Conservation (phyloP, 2,888 invertebrate genomes). For the Leptopilina drosophilae region DNA sequence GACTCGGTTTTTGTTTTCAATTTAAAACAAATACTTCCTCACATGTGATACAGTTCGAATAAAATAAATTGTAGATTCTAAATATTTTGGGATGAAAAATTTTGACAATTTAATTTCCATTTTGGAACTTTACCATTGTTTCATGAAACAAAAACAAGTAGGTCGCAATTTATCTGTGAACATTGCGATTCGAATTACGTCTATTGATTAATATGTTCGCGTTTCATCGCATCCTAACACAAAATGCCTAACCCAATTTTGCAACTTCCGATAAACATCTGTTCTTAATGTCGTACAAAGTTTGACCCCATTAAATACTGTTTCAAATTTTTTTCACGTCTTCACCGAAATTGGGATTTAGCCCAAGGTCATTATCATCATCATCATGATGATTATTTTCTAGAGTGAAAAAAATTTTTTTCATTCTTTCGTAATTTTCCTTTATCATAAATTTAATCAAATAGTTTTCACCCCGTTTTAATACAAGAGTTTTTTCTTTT, state of each 20-base stretch:
- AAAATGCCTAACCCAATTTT: conserved; percentile 17
- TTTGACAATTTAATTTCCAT: too few relatives aligned
- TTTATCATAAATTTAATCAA: too few relatives aligned
- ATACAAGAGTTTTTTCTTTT: too few relatives aligned
- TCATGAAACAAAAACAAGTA: too few relatives aligned
- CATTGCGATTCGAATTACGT: neutral
- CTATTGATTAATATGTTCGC: conserved; percentile 1
- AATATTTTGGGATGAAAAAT: too few relatives aligned
- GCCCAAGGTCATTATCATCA: neutral
- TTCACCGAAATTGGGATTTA: conserved; percentile 16
- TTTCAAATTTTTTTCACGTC: conserved; percentile 30
- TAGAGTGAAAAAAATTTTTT: neutral
- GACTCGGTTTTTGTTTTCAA: too few relatives aligned
- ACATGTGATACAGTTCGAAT: too few relatives aligned
- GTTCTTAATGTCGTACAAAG: conserved; percentile 10
- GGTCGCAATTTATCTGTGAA: neutral
- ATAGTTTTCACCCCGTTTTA: too few relatives aligned
- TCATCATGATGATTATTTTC: neutral
- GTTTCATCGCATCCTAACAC: conserved; percentile 6
- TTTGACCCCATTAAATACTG: conserved; percentile 16
- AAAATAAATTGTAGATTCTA: too few relatives aligned
- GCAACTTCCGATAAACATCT: conserved; percentile 25
- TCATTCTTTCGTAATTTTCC: too few relatives aligned
- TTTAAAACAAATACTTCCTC: too few relatives aligned
- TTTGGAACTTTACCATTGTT: too few relatives aligned